phyloP scores from a whole-genome alignment of 2,888 invertebrate species.

The Geophilus truncorum region DNA sequence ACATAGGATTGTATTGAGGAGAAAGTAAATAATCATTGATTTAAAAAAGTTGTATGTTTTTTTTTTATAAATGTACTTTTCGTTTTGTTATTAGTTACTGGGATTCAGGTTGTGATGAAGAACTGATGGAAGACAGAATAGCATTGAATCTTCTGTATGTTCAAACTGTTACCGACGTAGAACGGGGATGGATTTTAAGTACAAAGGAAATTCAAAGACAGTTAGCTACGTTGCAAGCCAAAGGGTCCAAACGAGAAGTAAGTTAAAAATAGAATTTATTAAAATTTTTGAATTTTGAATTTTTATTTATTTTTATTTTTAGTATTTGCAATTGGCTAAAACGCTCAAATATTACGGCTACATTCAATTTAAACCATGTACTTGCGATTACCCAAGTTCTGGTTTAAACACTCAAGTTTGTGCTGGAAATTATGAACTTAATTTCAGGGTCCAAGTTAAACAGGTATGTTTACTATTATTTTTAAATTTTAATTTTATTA shows the following conservation, averaged over 20 bases:
- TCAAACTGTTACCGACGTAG: slow-evolving; percentile 80
- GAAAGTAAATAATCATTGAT: slow-evolving; percentile 58
- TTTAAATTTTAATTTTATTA: slow-evolving; percentile 19
- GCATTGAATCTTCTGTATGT: slow-evolving; percentile 80
- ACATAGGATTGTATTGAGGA: slow-evolving; percentile 74
- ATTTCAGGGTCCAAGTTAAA: slow-evolving; percentile 56
- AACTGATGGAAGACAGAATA: slow-evolving; percentile 73
- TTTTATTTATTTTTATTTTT: slow-evolving; percentile 42
- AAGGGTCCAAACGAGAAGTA: slow-evolving; percentile 77
- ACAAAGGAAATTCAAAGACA: slow-evolving; percentile 64
- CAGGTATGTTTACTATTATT: slow-evolving; percentile 40
- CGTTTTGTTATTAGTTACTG: slow-evolving; percentile 64
- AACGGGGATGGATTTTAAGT: slow-evolving; percentile 76
- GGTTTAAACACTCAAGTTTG: slow-evolving; percentile 66
- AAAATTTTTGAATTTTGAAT: background rate
- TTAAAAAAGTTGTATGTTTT: background rate
- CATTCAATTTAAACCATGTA: slow-evolving; percentile 69
- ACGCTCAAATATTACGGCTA: slow-evolving; percentile 84
- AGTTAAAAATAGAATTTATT: background rate
- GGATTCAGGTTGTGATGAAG: slow-evolving; percentile 77
- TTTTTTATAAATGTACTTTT: slow-evolving; percentile 25
- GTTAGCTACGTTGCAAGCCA: slow-evolving; percentile 65
- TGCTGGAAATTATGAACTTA: slow-evolving; percentile 80
- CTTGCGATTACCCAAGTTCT: slow-evolving; percentile 69
- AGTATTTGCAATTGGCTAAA: slow-evolving; percentile 81